Conservation (phyloP, 2,888 invertebrate species). For the Loripinus fragilis region DNA sequence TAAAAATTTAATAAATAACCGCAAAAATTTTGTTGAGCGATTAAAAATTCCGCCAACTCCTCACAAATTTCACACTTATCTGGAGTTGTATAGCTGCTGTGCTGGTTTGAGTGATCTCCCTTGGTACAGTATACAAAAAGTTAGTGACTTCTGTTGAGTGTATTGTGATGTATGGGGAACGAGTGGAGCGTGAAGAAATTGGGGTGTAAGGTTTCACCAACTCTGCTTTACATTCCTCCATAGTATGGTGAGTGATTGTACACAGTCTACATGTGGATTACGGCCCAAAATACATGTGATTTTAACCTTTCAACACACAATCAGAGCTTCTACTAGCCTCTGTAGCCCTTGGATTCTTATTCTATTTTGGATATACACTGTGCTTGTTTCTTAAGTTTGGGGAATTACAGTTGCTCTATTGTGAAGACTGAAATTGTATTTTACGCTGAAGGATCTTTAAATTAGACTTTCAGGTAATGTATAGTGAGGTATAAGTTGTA, state of each 20-base stretch:
- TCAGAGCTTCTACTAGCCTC: neutral
- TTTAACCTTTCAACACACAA: neutral
- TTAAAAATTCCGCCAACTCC: too few relatives aligned
- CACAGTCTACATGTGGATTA: conserved; percentile 13
- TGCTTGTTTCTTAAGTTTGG: neutral
- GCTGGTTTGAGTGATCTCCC: neutral
- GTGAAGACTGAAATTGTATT: neutral
- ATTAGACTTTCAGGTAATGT: conserved; percentile 3
- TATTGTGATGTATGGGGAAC: conserved; percentile 13
- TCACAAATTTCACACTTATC: too few relatives aligned
- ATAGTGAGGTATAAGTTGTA: neutral
- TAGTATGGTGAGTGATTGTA: neutral
- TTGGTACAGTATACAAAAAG: neutral
- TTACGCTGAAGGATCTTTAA: neutral
- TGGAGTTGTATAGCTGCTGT: too few relatives aligned
- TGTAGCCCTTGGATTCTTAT: neutral
- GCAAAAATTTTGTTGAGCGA: too few relatives aligned
- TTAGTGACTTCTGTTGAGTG: conserved; percentile 9
- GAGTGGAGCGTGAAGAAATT: conserved; percentile 13
- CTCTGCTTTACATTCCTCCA: conserved; percentile 10
- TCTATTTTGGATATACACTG: conserved; percentile 7
- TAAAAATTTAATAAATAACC: too few relatives aligned
- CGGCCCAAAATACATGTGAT: conserved; percentile 17
- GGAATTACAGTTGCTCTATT: neutral
- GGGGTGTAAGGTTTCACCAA: conserved; percentile 15